phyloP scores from a whole-genome alignment of 1,140 invertebrate genomes.

The Papilio polyxenes region DNA sequence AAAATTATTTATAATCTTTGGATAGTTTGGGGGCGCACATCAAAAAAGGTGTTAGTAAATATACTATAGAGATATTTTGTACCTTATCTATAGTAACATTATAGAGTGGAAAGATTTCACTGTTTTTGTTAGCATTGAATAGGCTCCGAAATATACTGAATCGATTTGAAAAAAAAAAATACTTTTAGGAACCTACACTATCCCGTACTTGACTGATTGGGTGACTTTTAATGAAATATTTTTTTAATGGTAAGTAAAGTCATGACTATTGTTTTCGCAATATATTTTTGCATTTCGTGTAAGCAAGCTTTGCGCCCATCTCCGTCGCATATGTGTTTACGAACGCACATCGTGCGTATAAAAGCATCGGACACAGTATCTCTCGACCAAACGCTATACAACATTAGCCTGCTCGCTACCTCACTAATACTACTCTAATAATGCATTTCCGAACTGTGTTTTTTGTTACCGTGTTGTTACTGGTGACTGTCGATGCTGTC shows the following conservation, averaged over 20 bases:
- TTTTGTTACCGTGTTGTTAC: conserved; percentile 41
- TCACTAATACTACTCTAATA: conserved; percentile 25
- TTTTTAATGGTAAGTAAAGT: background rate
- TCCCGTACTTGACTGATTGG: too few species aligned
- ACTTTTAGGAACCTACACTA: too few species aligned
- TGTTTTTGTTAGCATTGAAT: too few species aligned
- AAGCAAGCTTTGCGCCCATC: background rate
- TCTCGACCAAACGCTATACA: background rate
- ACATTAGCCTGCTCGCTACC: conserved; percentile 16
- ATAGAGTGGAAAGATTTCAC: too few species aligned
- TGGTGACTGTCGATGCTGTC: conserved; percentile 22
- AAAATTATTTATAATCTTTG: too few species aligned
- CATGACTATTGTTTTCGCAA: background rate
- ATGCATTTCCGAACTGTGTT: conserved; percentile 49
- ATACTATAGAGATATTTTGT: too few species aligned
- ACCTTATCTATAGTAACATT: too few species aligned
- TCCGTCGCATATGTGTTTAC: conserved; percentile 21
- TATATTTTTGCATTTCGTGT: conserved; percentile 1
- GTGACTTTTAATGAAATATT: too few species aligned
- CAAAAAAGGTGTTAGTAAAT: too few species aligned
- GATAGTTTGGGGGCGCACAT: too few species aligned
- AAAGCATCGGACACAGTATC: background rate
- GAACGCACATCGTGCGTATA: conserved; percentile 16
- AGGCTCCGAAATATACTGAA: too few species aligned
- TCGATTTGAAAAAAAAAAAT: too few species aligned